Base-by-base conservation (phyloP, 2,797 vertebrate genomes). In the Epinephelus coioides region DNA sequence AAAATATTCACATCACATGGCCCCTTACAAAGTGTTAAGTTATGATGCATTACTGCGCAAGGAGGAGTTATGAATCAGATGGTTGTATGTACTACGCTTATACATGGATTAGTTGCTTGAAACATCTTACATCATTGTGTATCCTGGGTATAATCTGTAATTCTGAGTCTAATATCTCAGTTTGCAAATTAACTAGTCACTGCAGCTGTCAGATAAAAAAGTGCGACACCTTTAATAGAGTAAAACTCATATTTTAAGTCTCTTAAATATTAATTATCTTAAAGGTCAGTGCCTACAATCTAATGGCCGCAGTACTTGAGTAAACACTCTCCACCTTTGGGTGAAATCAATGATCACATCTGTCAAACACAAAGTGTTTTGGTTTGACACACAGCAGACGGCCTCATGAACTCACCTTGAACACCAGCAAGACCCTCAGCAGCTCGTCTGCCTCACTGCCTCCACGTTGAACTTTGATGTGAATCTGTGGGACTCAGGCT, bases 401-500 rank as follows among this genome's bases (percentile, higher is more conserved):
- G 27, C 4, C 17, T 5, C 46, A 17, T 72, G 66, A 73, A 54
- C 51, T 69, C 49, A 62, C 57, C 70, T 66, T 81, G 46, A 86
- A 61, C 59, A 56, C 6, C 46, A 11, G n/a, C 4, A 8, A 25
- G 51, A 61, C 75, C 23, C 80, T 77, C 69, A 69, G 56, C 51
- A 2, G 49, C 27, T 18, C 25, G 10, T 49, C 55, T 69, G 63
- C 73, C 43, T 69, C 62, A 19, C 3, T 19, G 73, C 44, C 76
- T 76, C 56, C 69, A 9, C 4, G 1, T 14, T 70, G 50, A 81
- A 55, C 44, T 83, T 55, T 71, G 23, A 63, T 60, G 54, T 56
- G 23, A 78, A 56, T 38, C 57, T 84, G 65, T 63, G 62, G 57
- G 62, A 53, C 40, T 76, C 57, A 44, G 70, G 3, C 78, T 64